These are phyloP conservation scores for Gopherus evgoodei DNA, from an alignment of 2,113 vertebrate genomes.

Conservation along the genomic window DNA sequence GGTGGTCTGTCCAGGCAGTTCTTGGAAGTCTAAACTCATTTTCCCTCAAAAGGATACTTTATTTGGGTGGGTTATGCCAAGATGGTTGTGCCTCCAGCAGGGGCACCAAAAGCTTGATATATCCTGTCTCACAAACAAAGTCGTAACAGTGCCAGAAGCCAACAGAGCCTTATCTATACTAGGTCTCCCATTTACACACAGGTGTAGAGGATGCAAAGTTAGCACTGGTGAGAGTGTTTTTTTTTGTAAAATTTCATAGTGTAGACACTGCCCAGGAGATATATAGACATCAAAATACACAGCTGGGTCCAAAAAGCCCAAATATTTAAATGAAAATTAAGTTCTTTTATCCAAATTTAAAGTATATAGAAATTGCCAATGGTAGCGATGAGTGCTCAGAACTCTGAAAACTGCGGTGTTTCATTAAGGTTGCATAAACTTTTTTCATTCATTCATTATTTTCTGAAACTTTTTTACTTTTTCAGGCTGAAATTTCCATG, in stretches of 20 bases:
- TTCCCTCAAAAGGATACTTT: too few species aligned
- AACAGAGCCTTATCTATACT: not conserved
- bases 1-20: too few species aligned
- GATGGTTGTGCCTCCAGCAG: too few species aligned
- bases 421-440: constrained; percentile 36
- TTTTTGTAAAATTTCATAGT: not conserved
- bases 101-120: too few species aligned
- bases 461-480: not conserved
- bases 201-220: not conserved
- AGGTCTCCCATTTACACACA: not conserved
- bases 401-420: constrained; percentile 50
- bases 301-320: not conserved
- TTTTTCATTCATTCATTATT: constrained; percentile 43
- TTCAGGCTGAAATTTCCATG: constrained; percentile 17
- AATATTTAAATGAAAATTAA: not conserved
- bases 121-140: not conserved
- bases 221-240: not conserved
- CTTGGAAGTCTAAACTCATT: too few species aligned
- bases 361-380: constrained; percentile 5
- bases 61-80: too few species aligned
- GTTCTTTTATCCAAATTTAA: constrained; percentile 34
- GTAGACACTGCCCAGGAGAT: not conserved
- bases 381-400: not conserved
- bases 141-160: not conserved
- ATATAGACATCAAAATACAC: not conserved